phyloP scores from a whole-genome alignment of 2,888 invertebrate genomes.

The Encarsia formosa region DNA sequence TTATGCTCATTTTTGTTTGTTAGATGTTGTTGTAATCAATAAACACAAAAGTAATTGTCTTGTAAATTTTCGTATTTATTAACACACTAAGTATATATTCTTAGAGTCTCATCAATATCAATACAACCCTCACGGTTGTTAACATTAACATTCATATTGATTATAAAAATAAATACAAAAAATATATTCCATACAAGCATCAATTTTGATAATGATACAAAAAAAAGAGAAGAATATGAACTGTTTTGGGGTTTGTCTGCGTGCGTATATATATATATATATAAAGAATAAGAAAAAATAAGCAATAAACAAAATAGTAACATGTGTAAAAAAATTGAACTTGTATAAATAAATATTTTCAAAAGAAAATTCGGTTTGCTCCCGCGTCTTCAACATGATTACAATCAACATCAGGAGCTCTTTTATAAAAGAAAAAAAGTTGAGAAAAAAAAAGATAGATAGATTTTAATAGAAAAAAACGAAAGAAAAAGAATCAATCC shows the following conservation, averaged over 20 bases:
- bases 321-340: slow-evolving; percentile 20
- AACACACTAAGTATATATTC: too few species aligned
- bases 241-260: too few species aligned
- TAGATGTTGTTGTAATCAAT: slow-evolving; percentile 25
- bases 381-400: slow-evolving; percentile 26
- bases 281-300: slow-evolving; percentile 3
- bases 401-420: slow-evolving; percentile 27
- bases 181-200: slow-evolving; percentile 17
- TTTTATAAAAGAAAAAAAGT: too few species aligned
- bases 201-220: slow-evolving; percentile 24
- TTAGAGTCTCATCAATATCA: slow-evolving; percentile 12
- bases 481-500: too few species aligned
- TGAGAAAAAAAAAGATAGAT: too few species aligned
- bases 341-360: slow-evolving; percentile 27
- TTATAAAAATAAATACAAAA: slow-evolving; percentile 27
- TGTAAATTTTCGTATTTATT: slow-evolving; percentile 29
- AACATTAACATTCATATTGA: slow-evolving; percentile 10
- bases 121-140: slow-evolving; percentile 17
- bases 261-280: slow-evolving; percentile 13
- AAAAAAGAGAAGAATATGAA: too few species aligned
- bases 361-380: too few species aligned
- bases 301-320: slow-evolving; percentile 23
- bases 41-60: slow-evolving; percentile 25
- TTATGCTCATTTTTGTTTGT: too few species aligned
- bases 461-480: too few species aligned